Base-by-base conservation (phyloP, 2,888 invertebrate genomes). In the Agelastica alni region DNA sequence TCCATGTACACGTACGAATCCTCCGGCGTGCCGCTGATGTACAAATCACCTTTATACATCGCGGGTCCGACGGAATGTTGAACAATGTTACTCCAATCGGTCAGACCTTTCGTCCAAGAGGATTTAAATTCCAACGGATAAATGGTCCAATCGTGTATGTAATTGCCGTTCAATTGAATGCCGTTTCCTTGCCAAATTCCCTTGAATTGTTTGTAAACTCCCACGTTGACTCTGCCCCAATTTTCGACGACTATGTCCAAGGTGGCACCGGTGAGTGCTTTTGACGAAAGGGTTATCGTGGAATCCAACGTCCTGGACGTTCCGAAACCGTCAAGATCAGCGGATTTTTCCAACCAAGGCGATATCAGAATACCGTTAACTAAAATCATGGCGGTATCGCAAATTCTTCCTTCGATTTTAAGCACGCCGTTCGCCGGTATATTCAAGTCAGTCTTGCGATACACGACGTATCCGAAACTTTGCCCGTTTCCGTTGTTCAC, bases 1-100 rank as follows among this genome's bases (percentile, higher is more conserved):
- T 81, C 79, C 64, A 90, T 85, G 68, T 90, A 86, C 6, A 94
- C 70, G 70, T 85, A 94, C 0, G 92, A 93, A 69, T 94, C 93
- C 26, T 79, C 71, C 0, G 86, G 81, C 9, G 76, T 77, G 0
- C 73, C 74, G 1, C 53, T 42, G 14, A 80, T 65, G 0, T 76
- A 71, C 10, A 86, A 77, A 7, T 70, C 68, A 0, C 78, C 79
- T 58, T 81, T 79, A 63, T 82, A 86, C 41, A 88, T 64, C 4
- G 79, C 73, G 0, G 89, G 88, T 1, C 81, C 81, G 0, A 51
- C 14, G 6, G 51, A 28, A 7, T 20, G 18, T 4, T 17, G 12
- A 5, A 9, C 34, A 20, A 36, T 41, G n/a, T 2, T 49, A 47
- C 28, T 43, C 30, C 52, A 51, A 39, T 77, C 77, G 76, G 20